Evolutionary conservation across 2,888 invertebrate species (phyloP).

Genomic region (Elegia similella): DNA sequence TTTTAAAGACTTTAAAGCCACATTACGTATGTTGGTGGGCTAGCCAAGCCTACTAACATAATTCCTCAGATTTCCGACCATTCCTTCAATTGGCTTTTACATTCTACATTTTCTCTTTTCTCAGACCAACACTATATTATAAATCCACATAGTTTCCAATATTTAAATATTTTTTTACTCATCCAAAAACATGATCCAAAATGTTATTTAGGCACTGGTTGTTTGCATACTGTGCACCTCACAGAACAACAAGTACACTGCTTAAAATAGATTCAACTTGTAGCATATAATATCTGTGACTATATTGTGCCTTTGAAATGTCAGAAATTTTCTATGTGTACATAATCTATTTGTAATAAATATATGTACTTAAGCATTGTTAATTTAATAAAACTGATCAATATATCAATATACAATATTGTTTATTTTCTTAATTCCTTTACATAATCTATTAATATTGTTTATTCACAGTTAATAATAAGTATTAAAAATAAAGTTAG

Average conservation of each 20-base stretch:
- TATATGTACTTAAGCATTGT: not conserved
- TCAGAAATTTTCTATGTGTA: not conserved
- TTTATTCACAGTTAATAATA: slow-evolving; percentile 11
- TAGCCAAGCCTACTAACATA: too few relatives aligned
- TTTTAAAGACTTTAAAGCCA: too few relatives aligned
- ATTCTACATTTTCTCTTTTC: too few relatives aligned
- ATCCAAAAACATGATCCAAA: not conserved
- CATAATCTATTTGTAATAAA: not conserved
- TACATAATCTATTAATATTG: not conserved
- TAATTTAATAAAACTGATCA: not conserved
- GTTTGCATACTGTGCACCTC: too few relatives aligned
- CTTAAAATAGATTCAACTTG: too few relatives aligned
- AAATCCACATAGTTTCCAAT: too few relatives aligned
- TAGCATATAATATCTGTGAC: not conserved
- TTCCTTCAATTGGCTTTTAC: too few relatives aligned
- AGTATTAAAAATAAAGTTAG: not conserved
- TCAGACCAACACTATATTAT: too few relatives aligned
- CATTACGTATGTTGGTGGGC: not conserved
- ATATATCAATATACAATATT: not conserved
- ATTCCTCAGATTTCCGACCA: too few relatives aligned
- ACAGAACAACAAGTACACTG: too few relatives aligned
- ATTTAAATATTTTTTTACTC: too few relatives aligned
- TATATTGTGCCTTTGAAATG: not conserved
- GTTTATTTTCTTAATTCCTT: not conserved
- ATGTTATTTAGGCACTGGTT: too few relatives aligned